Evolutionary conservation across 2,113 vertebrate species (phyloP).

Genomic region (Pangasianodon hypophthalmus): DNA sequence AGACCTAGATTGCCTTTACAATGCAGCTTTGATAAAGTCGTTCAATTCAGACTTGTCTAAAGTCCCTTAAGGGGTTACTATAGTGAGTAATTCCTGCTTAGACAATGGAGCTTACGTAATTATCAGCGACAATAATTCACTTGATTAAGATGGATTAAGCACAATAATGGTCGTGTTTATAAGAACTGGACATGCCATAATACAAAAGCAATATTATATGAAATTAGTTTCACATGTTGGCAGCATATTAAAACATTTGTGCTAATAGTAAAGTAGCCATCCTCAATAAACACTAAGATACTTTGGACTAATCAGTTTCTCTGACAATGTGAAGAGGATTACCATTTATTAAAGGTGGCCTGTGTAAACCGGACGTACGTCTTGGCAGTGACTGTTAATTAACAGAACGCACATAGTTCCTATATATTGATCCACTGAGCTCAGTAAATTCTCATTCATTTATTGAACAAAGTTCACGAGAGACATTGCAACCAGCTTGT

Average conservation of each 20-base stretch:
- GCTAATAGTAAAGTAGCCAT: neutral
- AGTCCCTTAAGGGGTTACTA: slow-evolving; percentile 56
- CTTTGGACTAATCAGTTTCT: neutral
- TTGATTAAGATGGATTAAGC: slow-evolving; percentile 50
- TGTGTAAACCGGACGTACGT: neutral
- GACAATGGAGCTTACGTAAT: slow-evolving; percentile 57
- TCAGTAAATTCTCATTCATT: neutral
- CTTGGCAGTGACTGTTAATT: slow-evolving; percentile 18
- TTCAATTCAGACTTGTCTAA: slow-evolving; percentile 41
- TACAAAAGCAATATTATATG: neutral
- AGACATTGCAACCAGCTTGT: neutral
- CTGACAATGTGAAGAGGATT: neutral
- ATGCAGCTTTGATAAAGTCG: slow-evolving; percentile 59
- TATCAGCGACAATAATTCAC: slow-evolving; percentile 50
- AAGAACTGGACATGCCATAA: neutral
- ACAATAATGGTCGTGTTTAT: slow-evolving; percentile 47
- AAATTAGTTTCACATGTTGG: slow-evolving; percentile 3
- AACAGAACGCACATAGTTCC: neutral
- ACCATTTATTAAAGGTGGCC: slow-evolving; percentile 15
- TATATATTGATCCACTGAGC: neutral
- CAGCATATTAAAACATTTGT: slow-evolving; percentile 1
- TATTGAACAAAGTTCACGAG: neutral
- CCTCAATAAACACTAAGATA: neutral
- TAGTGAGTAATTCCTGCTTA: slow-evolving; percentile 61
- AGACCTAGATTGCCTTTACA: slow-evolving; percentile 40